phyloP scores from a whole-genome alignment of 2,113 vertebrate species.

The Trichomycterus rosablanca region DNA sequence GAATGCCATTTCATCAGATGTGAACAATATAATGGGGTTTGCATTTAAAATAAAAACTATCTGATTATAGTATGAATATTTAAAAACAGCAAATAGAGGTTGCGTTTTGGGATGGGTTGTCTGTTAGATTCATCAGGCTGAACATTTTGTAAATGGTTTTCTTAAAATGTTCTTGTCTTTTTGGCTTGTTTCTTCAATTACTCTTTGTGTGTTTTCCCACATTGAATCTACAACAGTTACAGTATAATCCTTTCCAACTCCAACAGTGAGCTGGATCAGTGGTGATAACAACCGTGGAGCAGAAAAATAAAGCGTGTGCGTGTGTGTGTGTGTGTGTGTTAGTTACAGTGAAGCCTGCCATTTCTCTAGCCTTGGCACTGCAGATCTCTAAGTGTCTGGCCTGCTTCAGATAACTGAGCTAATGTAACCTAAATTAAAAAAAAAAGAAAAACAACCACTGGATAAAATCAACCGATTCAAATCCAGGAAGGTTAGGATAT shows the following conservation, averaged over 20 bases:
- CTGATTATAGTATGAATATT: too few species aligned
- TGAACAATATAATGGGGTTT: too few species aligned
- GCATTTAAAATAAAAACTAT: too few species aligned
- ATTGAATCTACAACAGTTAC: not conserved
- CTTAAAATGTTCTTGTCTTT: too few species aligned
- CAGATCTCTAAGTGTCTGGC: not conserved
- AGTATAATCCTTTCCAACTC: not conserved
- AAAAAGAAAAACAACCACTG: constrained; percentile 8
- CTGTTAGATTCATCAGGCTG: too few species aligned
- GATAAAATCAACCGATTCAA: not conserved
- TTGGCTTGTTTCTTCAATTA: too few species aligned
- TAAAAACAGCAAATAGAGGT: too few species aligned
- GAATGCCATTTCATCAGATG: too few species aligned
- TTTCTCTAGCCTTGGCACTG: not conserved
- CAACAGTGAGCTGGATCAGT: constrained; percentile 1
- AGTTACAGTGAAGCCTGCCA: not conserved
- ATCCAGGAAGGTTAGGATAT: not conserved
- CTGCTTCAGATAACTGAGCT: constrained; percentile 2
- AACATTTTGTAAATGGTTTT: too few species aligned
- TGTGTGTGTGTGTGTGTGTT: not conserved
- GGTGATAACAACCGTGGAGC: constrained; percentile 3
- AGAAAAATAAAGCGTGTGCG: not conserved
- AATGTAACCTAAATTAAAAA: not conserved
- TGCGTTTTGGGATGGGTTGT: too few species aligned
- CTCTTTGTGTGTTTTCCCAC: too few species aligned